Base-by-base conservation (phyloP, 2,888 invertebrate genomes). In the Dryocosmus kuriphilus region DNA sequence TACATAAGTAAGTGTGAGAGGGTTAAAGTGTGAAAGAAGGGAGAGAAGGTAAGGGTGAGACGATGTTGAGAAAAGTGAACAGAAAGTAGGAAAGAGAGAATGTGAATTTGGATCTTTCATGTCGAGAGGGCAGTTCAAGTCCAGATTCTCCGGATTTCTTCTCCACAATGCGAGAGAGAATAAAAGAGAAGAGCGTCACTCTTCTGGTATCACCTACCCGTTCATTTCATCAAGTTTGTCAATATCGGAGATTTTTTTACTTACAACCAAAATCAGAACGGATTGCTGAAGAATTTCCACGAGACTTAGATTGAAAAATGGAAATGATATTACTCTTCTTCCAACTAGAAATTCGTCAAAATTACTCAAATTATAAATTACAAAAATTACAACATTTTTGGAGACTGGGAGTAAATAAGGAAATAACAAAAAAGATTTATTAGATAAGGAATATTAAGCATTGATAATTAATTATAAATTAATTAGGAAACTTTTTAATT, bases 1-100 rank as follows among this genome's bases (percentile, higher is more conserved):
- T 71, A 51, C 71, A 71, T 71, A 71, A 71, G 71, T 71, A 51
- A 30, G 71, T n/a, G 71, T 71, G 46, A 71, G 71, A 57, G 71
- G 71, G 71, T 46, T 30, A 30, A 51, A 71, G 9, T 27, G 19
- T 19, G 8, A 27, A 30, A n/a, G 46, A 30, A 27, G 71, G 46
- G 46, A 46, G 35, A 11, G 35, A 46, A 41, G 27, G 67, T 27
- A 32, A 32, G 71, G 30, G 51, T 41, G 51, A 51, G 51, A 71
- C 30, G 51, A 71, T 30, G 30, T 71, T 71, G 30, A 27, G 46
- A 71, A 27, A 41, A 19, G 24, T n/a, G 71, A 30, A 11, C 30
- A 71, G 51, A 51, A 71, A 67, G 46, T 19, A 67, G 67, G 46
- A 51, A 30, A 30, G n/a, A 30, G 46, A 51, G 71, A 71, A 71